A percentile compares a stretch with the other conserved stretches of the same genome.
phyloP scores from a whole-genome alignment of 1,140 invertebrate species.

The Prorops nasuta region DNA sequence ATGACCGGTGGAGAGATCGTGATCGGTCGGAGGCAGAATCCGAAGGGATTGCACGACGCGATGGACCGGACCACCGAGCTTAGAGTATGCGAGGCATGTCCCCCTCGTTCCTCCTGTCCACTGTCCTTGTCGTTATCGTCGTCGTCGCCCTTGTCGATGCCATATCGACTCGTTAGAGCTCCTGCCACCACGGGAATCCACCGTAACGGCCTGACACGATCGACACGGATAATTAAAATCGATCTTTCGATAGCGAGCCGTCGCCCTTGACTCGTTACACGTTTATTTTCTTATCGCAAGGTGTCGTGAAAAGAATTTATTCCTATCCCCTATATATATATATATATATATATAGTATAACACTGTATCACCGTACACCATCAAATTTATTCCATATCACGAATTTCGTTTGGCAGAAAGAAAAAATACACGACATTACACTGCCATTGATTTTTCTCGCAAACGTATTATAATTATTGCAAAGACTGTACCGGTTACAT shows the following conservation, averaged over 20 bases:
- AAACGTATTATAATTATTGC: too few relatives aligned
- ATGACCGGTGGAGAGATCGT: too few relatives aligned
- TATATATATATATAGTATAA: too few relatives aligned
- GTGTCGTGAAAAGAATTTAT: not conserved
- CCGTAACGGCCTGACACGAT: conserved; percentile 18
- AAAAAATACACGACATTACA: too few relatives aligned
- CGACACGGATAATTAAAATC: conserved; percentile 31
- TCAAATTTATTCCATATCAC: too few relatives aligned
- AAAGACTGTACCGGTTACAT: too few relatives aligned
- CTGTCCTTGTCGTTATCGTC: too few relatives aligned
- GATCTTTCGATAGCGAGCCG: conserved; percentile 7
- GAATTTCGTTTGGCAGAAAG: too few relatives aligned
- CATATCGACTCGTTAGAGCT: conserved; percentile 27
- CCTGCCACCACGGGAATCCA: conserved; percentile 18
- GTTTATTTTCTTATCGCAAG: conserved; percentile 7
- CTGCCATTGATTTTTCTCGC: too few relatives aligned
- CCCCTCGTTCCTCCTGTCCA: too few relatives aligned
- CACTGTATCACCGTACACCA: too few relatives aligned
- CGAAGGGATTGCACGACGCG: not conserved
- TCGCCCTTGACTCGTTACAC: conserved; percentile 6
- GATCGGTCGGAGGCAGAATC: too few relatives aligned
- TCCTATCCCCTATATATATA: not conserved
- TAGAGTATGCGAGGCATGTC: conserved; percentile 34
- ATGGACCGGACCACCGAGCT: conserved; percentile 24
- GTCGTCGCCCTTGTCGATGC: conserved; percentile 8